Base-by-base conservation (phyloP, 2,113 vertebrate genomes). In the Myxocyprinus asiaticus region DNA sequence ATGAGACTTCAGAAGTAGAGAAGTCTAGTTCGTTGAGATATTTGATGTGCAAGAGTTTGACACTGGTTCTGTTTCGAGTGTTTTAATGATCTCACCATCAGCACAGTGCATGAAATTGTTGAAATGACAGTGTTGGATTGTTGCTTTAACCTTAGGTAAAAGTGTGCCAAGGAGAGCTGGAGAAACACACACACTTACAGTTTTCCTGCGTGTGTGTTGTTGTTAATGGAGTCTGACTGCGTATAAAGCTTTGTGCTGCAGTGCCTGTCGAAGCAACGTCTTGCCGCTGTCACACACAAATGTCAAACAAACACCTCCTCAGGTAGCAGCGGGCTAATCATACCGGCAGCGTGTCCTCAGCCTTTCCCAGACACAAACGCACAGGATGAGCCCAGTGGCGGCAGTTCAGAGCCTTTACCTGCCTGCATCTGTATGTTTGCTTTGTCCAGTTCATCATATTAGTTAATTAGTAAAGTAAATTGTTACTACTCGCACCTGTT, bases 221-320 rank as follows among this genome's bases (percentile, higher is more conserved):
- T 33, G 90, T 89, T 94, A 94, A 94, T 93, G 87, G 91, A 82
- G 90, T 92, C 82, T 94, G 92, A 93, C 90, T 92, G 89, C 87
- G 89, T 85, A 86, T 88, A 85, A 90, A 89, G 90, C 88, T 91
- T 86, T 88, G 87, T 48, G 47, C 65, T 65, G 76, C 58, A 63
- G 48, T 11, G 66, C 47, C 59, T 53, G 70, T 77, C 89, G 77
- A 77, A 86, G 89, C 88, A 83, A 76, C 88, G 92, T 93, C 92
- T 90, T 86, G 86, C 80, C 87, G 89, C 93, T 92, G 94, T 94
- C 95, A 94, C 90, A 91, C 88, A 88, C 87, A 88, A 91, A 88
- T 93, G 94, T 94, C 91, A 94, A 94, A 93, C 94, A 94, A 94
- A 94, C 94, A 93, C 93, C 91, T 94, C 92, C 91, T 94, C 91